Percentiles rank a stretch among this genome's conserved stretches.
Evolutionary conservation across 2,113 vertebrate genomes (phyloP).

Genomic region (Paratilapia polleni): DNA sequence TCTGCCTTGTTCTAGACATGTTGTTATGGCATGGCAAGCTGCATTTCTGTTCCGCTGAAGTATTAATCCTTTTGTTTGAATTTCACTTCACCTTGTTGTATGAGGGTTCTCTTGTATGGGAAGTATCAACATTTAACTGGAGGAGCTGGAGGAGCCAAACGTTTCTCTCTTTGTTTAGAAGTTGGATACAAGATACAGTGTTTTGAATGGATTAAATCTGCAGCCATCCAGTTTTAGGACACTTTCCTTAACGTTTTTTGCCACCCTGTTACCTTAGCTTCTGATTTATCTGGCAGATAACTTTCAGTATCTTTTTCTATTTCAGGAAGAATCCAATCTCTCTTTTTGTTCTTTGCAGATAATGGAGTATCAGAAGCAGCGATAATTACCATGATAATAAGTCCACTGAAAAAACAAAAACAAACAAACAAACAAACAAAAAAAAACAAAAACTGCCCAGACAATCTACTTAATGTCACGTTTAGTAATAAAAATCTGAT

Average conservation of each 20-base stretch:
- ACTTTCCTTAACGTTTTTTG: not conserved
- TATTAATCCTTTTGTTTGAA: constrained; percentile 14
- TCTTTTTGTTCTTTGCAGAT: not conserved
- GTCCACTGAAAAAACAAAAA: not conserved
- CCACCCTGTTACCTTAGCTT: not conserved
- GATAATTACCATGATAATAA: not conserved
- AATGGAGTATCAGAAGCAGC: not conserved
- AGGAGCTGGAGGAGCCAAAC: not conserved
- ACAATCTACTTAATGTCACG: not conserved
- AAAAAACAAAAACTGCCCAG: not conserved
- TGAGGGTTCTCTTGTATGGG: not conserved
- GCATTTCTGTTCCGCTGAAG: constrained; percentile 5
- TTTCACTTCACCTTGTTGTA: not conserved
- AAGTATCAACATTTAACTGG: constrained; percentile 18
- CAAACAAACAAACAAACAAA: not conserved
- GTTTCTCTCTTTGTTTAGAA: constrained; percentile 6
- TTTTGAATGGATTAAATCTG: constrained; percentile 24
- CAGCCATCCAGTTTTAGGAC: constrained; percentile 17
- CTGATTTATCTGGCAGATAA: constrained; percentile 21
- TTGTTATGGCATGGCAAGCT: constrained; percentile 1
- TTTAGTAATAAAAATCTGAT: constrained; percentile 6
- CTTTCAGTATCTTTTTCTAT: not conserved
- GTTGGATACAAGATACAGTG: not conserved
- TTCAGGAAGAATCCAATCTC: constrained; percentile 23
- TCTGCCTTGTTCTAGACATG: constrained; percentile 38